These are phyloP conservation scores for Melinopterus prodromus DNA, from an alignment of 2,888 invertebrate genomes.

Conservation along the genomic window DNA sequence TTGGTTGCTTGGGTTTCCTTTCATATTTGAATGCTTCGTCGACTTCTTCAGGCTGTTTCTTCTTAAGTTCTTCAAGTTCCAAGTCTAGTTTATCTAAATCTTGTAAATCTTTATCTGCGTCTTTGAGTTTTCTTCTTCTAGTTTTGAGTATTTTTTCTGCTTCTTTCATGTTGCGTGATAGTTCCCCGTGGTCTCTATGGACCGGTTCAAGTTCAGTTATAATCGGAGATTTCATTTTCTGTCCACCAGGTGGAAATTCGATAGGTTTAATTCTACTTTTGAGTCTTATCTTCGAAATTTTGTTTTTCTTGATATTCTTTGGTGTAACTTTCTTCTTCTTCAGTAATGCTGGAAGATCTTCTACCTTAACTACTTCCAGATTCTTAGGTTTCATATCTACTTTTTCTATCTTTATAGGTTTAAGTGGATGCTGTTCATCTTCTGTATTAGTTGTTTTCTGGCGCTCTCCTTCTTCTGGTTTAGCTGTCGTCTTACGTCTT, in stretches of 20 bases:
- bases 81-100: slow-evolving; percentile 62
- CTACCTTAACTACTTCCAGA: slow-evolving; percentile 64
- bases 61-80: slow-evolving; percentile 58
- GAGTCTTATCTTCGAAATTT: slow-evolving; percentile 60
- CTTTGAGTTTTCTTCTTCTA: slow-evolving; percentile 59
- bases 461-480: neutral
- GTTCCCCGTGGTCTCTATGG: slow-evolving; percentile 59
- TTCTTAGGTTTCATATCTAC: slow-evolving; percentile 66
- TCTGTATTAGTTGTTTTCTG: neutral
- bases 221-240: slow-evolving; percentile 52
- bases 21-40: slow-evolving; percentile 52
- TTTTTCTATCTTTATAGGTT: slow-evolving; percentile 38
- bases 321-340: slow-evolving; percentile 57
- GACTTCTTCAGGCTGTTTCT: slow-evolving; percentile 55
- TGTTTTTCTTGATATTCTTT: slow-evolving; percentile 50
- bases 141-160: slow-evolving; percentile 61
- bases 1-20: slow-evolving; percentile 45
- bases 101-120: slow-evolving; percentile 54
- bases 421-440: slow-evolving; percentile 10
- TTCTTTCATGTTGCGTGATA: slow-evolving; percentile 63
- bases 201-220: slow-evolving; percentile 58
- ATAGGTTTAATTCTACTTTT: slow-evolving; percentile 61
- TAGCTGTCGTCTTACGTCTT: slow-evolving; percentile 35
- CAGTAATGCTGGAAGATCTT: slow-evolving; percentile 65
- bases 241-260: slow-evolving; percentile 61